Percentiles rank a stretch among this genome's conserved stretches.
phyloP scores from a whole-genome alignment of 64 coral and sea anemone genomes.

The Stichodactyla mertensii region DNA sequence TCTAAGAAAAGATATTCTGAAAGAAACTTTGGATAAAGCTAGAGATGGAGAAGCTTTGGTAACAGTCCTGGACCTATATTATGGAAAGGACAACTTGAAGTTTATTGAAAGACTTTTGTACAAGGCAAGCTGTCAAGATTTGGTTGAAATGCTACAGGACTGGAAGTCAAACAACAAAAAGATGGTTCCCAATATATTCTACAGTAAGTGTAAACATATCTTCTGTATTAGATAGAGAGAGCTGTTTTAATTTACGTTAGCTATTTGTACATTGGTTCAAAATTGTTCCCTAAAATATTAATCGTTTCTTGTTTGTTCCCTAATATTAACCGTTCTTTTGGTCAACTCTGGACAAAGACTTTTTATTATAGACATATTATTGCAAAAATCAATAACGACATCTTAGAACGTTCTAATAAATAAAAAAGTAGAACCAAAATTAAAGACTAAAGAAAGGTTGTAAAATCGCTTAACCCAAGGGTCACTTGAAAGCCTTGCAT shows the following conservation, averaged over 20 bases:
- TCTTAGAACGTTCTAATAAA: too few species aligned
- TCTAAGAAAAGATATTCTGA: constrained; percentile 49
- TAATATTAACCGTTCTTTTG: too few species aligned
- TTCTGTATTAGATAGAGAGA: background rate
- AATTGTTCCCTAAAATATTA: background rate
- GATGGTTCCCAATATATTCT: constrained; percentile 36
- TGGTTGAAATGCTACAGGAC: constrained; percentile 52
- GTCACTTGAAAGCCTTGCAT: background rate
- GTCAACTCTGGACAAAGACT: too few species aligned
- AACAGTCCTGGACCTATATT: constrained; percentile 49
- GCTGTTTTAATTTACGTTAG: background rate
- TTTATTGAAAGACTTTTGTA: constrained; percentile 56
- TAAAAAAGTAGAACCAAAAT: background rate
- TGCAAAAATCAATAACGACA: too few species aligned
- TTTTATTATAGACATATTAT: too few species aligned
- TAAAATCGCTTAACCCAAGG: background rate
- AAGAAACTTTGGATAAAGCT: constrained; percentile 48
- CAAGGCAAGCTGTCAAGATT: constrained; percentile 59
- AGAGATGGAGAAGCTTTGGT: constrained; percentile 53
- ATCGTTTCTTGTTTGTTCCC: background rate
- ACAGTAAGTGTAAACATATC: constrained; percentile 37
- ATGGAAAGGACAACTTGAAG: constrained; percentile 65
- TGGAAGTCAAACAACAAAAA: constrained; percentile 42
- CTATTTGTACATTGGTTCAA: background rate
- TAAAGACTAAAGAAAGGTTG: background rate